phyloP scores from a whole-genome alignment of 2,113 vertebrate species.

The Tretioscincus oriximinensis region DNA sequence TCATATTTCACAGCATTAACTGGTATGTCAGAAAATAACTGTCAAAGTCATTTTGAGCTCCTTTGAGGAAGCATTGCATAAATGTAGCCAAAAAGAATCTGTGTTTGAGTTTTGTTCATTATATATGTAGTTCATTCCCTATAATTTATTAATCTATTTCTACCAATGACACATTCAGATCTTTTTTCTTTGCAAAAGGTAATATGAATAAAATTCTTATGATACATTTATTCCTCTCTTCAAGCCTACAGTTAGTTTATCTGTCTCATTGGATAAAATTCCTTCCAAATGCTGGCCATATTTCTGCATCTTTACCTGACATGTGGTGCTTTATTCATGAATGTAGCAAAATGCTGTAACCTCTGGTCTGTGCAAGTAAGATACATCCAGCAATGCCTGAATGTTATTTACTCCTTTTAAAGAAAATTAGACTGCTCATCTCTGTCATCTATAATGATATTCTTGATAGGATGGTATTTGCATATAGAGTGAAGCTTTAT shows the following conservation, averaged over 20 bases:
- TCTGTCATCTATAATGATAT: conserved; percentile 18
- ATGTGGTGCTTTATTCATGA: not conserved
- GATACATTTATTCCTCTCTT: not conserved
- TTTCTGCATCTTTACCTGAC: not conserved
- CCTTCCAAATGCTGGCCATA: not conserved
- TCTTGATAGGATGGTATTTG: conserved; percentile 25
- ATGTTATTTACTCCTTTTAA: conserved; percentile 2
- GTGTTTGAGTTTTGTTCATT: not conserved
- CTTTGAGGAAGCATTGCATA: not conserved
- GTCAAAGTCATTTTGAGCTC: not conserved
- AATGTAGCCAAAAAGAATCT: not conserved
- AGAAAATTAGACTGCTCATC: conserved; percentile 19
- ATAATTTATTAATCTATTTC: not conserved
- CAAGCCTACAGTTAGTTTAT: not conserved
- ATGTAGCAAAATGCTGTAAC: not conserved
- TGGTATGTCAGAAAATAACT: not conserved
- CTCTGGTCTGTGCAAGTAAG: not conserved
- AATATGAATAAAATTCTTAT: not conserved
- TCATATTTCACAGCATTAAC: not conserved
- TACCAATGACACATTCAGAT: not conserved
- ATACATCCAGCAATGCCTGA: not conserved
- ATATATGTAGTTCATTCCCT: not conserved
- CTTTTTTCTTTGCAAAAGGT: not conserved
- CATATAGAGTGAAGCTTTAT: conserved; percentile 19
- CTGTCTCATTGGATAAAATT: not conserved